Conservation (phyloP, 92 coral and sea anemone species). For the Porites cylindrica region DNA sequence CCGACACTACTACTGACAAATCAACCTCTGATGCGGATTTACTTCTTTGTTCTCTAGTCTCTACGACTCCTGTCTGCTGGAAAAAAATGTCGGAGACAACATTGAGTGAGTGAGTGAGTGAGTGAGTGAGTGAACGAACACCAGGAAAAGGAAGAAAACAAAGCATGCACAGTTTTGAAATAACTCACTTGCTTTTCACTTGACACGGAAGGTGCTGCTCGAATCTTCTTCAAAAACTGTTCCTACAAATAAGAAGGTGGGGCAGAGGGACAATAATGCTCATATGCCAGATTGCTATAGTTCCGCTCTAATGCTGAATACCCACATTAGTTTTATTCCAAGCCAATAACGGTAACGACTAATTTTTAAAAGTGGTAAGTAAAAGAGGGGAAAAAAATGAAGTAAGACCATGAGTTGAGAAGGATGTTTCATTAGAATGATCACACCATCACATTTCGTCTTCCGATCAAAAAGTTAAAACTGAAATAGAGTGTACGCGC, state of each 20-base stretch:
- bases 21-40: slow-evolving; percentile 63
- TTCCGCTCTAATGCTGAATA: too few species aligned
- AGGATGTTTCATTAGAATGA: too few species aligned
- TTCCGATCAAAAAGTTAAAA: too few species aligned
- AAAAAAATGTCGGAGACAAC: not conserved
- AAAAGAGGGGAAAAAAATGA: too few species aligned
- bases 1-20: slow-evolving; percentile 57
- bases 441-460: too few species aligned
- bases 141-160: not conserved
- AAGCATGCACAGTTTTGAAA: not conserved
- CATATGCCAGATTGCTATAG: not conserved
- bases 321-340: too few species aligned
- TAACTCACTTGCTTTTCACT: not conserved
- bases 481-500: too few species aligned
- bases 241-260: slow-evolving; percentile 48
- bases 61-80: slow-evolving; percentile 16
- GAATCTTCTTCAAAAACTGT: slow-evolving; percentile 77
- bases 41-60: slow-evolving; percentile 34
- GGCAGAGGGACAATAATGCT: not conserved
- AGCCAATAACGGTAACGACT: too few species aligned
- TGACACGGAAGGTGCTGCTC: slow-evolving; percentile 61
- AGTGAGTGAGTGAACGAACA: not conserved
- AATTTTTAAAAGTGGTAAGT: too few species aligned
- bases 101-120: not conserved
- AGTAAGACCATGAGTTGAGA: too few species aligned